Evolutionary conservation across 1,140 invertebrate species (phyloP).

Genomic region (Zaprionus nigranus): DNA sequence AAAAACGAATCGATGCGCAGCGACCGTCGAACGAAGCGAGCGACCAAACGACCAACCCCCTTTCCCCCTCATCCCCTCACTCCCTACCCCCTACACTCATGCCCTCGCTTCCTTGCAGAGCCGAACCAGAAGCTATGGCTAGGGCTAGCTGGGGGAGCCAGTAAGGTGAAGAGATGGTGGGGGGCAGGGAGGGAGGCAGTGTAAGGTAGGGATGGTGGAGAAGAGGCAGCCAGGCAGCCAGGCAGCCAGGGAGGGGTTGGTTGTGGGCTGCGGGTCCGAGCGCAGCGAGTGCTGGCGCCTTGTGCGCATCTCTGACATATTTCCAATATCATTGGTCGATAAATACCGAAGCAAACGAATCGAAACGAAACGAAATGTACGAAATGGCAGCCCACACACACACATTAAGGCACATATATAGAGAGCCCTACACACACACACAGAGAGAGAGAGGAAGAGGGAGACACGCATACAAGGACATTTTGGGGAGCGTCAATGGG

Average conservation of each 20-base stretch:
- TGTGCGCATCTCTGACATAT: conserved; percentile 84
- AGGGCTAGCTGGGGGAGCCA: conserved; percentile 1
- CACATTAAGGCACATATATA: conserved; percentile 35
- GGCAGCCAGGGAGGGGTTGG: neutral
- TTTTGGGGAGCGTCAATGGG: conserved; percentile 41
- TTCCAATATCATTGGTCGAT: conserved; percentile 84
- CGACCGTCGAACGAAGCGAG: conserved; percentile 40
- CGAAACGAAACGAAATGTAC: conserved; percentile 82
- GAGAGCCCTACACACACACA: conserved; percentile 19
- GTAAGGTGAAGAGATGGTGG: neutral
- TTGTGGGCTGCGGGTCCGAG: conserved; percentile 34
- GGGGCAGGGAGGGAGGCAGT: neutral
- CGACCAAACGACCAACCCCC: conserved; percentile 34
- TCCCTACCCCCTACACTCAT: neutral
- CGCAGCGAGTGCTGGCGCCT: conserved; percentile 73
- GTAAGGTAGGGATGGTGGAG: neutral
- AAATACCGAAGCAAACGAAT: conserved; percentile 78
- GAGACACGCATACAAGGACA: conserved; percentile 30
- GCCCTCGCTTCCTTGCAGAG: conserved; percentile 14
- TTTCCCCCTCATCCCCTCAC: neutral
- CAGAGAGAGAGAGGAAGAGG: neutral
- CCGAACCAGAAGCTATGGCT: conserved; percentile 35
- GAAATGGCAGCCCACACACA: conserved; percentile 53
- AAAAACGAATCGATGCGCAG: conserved; percentile 63
- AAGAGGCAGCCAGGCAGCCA: no score